Percentiles rank a stretch among this genome's conserved stretches.
These are phyloP conservation scores for Thalassarche chlororhynchos DNA, from an alignment of 2,113 vertebrate species.

Conservation along the genomic window DNA sequence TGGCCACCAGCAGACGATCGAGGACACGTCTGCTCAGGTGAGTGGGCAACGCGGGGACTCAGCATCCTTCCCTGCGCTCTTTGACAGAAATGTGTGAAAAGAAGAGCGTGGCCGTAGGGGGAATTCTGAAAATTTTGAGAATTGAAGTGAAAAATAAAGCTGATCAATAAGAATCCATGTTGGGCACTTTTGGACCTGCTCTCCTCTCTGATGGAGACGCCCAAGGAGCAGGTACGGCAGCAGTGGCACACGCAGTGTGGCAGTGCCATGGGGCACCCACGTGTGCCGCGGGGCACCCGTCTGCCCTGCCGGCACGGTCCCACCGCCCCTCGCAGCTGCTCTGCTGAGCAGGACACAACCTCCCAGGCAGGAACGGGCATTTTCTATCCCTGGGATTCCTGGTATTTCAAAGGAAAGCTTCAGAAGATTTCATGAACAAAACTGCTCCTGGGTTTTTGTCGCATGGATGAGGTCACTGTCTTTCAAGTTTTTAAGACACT, in stretches of 20 bases:
- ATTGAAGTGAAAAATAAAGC: not conserved
- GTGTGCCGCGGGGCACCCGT: not conserved
- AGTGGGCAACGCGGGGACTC: not conserved
- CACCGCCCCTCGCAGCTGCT: rapidly evolving
- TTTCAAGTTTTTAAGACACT: not conserved
- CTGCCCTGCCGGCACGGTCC: rapidly evolving
- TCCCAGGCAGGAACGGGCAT: not conserved
- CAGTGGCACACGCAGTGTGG: rapidly evolving
- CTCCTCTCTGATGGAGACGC: rapidly evolving
- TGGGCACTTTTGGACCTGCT: not conserved
- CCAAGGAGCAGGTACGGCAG: not conserved
- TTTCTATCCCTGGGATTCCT: not conserved
- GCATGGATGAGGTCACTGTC: not conserved
- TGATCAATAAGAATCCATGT: rapidly evolving
- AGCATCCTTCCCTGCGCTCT: not conserved
- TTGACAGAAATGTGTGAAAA: not conserved
- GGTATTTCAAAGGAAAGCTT: not conserved
- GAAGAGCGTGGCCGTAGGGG: rapidly evolving
- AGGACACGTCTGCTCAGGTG: not conserved
- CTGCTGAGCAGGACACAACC: not conserved
- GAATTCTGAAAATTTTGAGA: not conserved
- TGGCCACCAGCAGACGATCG: not conserved
- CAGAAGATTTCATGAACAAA: not conserved
- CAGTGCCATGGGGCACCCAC: not conserved
- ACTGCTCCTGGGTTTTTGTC: not conserved